phyloP scores from a whole-genome alignment of 2,888 invertebrate species.

The Stenotaenia linearis region DNA sequence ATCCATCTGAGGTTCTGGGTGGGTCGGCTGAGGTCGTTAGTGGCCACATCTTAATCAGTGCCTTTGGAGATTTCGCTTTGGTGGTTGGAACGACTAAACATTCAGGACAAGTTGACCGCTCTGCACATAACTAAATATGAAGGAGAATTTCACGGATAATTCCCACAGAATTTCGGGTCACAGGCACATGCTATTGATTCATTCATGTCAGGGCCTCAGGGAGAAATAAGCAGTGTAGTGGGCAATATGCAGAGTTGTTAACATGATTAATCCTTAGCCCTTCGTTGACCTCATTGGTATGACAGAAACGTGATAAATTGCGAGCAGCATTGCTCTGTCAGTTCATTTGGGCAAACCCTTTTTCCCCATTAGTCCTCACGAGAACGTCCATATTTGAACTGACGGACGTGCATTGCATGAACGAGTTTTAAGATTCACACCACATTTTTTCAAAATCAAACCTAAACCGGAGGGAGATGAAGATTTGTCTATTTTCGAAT shows the following conservation, averaged over 20 bases:
- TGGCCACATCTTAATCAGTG: neutral
- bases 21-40: slow-evolving; percentile 16
- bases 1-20: slow-evolving; percentile 7
- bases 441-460: neutral
- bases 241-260: slow-evolving; percentile 26
- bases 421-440: slow-evolving; percentile 5
- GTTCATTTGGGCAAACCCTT: slow-evolving; percentile 9
- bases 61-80: neutral
- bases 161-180: neutral
- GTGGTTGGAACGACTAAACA: slow-evolving; percentile 7
- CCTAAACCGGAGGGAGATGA: neutral
- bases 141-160: neutral
- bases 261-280: slow-evolving; percentile 15
- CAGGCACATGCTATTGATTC: neutral
- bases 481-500: neutral
- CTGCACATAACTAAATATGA: slow-evolving; percentile 9
- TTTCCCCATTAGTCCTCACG: neutral
- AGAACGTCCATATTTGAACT: slow-evolving; percentile 7
- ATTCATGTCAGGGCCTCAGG: neutral
- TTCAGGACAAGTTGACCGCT: neutral
- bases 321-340: slow-evolving; percentile 1
- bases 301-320: slow-evolving; percentile 17
- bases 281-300: slow-evolving; percentile 17
- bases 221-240: neutral
- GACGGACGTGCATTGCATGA: neutral